These are phyloP conservation scores for Asbolus verrucosus DNA, from an alignment of 1,140 invertebrate species.

Conservation along the genomic window DNA sequence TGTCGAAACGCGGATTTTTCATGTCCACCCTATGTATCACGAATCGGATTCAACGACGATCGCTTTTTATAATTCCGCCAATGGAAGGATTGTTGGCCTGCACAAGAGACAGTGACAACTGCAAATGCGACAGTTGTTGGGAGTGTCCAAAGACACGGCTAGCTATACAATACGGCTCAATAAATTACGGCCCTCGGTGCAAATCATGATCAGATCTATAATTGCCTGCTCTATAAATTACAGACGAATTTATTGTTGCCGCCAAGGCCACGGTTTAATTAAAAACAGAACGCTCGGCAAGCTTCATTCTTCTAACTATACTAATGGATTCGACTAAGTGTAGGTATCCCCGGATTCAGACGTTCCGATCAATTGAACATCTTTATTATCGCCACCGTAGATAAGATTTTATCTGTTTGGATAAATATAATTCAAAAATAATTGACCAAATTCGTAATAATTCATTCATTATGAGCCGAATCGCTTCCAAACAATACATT, in stretches of 20 bases:
- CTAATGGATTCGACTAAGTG: constrained; percentile 20
- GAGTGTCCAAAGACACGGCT: constrained; percentile 26
- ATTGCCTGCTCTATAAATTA: constrained; percentile 39
- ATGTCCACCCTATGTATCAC: constrained; percentile 10
- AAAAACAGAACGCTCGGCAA: constrained; percentile 12
- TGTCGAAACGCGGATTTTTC: background rate
- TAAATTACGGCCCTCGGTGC: constrained; percentile 36
- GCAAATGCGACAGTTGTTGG: constrained; percentile 24
- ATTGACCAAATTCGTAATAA: constrained; percentile 16
- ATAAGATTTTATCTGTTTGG: constrained; percentile 18
- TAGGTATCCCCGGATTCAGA: background rate
- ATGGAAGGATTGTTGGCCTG: constrained; percentile 9
- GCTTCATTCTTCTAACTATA: background rate
- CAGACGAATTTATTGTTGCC: constrained; percentile 32
- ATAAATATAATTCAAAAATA: constrained; percentile 33
- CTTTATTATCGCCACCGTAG: constrained; percentile 19
- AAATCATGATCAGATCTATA: constrained; percentile 39
- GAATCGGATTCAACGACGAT: background rate
- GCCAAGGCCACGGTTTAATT: constrained; percentile 30
- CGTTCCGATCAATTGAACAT: constrained; percentile 6
- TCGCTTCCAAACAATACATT: constrained; percentile 2
- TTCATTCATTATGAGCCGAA: background rate
- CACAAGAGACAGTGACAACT: constrained; percentile 12
- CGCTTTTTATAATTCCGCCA: constrained; percentile 3
- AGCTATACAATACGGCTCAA: constrained; percentile 22